Evolutionary conservation across 1,140 invertebrate genomes (phyloP), one percentile per base, ranked within the genome.

Genomic region (Luehdorfia chinensis): DNA sequence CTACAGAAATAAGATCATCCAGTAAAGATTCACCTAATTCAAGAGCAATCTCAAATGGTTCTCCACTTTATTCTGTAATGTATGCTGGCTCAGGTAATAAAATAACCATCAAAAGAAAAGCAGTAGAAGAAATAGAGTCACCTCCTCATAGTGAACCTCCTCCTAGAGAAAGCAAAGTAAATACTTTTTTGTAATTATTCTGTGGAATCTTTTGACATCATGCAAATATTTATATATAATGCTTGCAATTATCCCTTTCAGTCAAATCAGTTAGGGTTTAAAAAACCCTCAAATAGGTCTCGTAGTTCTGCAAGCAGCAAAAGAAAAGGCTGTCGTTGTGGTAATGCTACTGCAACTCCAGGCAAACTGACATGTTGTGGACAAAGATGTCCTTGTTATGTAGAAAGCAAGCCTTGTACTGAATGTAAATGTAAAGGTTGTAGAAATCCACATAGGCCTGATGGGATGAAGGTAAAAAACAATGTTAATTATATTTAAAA

Each of bases 311-410:
- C 71, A 13, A 75, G 72, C 30, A 81, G 75, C 61, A 84, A 92
- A 87, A 88, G 89, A 79, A 92, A 91, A 90, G 94, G 94, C 6
- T 97, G 96, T 78, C 89, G 95, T 51, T 97, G 96, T 89, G 96
- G 96, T n/a, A 95, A 95, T 84, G 94, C 95, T 9, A 95, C 95
- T 0, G 90, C 93, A 4, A 93, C 92, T 50, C 95, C 95, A 7
- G 95, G 95, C 6, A 97, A 96, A 79, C 79, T 97, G 34, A 97
- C 95, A 0, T 98, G 96, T 84, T 96, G 95, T 77, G 95, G 96
- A 1, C 96, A 97, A 76, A 88, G 96, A 50, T 98, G 96, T 88
- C 95, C 96, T 0, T 98, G 96, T 87, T 98, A 97, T 84, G 94
- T 95, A 43, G 94, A 93, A 63, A 93, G 91, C 67, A 95, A 94